Evolutionary conservation across 2,113 vertebrate species (phyloP).

Genomic region (Saguinus midas): DNA sequence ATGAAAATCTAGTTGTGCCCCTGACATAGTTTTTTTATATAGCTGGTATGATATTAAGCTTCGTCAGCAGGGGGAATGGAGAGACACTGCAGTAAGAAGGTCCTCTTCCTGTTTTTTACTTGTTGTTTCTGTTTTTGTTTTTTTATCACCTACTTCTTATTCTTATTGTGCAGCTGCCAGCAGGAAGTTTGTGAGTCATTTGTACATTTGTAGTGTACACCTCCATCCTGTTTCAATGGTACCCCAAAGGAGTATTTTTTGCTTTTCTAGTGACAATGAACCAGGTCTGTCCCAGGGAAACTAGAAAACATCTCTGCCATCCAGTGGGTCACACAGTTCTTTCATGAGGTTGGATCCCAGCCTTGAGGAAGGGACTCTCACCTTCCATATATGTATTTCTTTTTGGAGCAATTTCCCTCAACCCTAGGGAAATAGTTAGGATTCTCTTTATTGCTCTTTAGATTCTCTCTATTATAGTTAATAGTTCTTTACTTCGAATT

Average conservation of each 20-base stretch:
- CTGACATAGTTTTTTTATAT: neutral
- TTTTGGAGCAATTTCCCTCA: neutral
- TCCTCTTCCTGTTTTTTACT: neutral
- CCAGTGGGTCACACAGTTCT: neutral
- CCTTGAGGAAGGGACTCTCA: neutral
- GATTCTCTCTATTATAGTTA: neutral
- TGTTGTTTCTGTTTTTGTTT: neutral
- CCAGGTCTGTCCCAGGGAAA: neutral
- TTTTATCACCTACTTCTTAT: neutral
- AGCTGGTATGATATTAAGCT: neutral
- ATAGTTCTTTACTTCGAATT: neutral
- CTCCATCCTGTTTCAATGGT: neutral
- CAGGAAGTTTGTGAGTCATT: neutral
- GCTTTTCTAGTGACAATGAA: neutral
- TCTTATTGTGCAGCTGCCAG: neutral
- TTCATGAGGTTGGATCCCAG: neutral
- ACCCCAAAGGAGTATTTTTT: neutral
- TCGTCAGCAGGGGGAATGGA: neutral
- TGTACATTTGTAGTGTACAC: neutral
- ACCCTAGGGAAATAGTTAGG: neutral
- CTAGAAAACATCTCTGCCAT: neutral
- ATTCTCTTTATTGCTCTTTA: neutral
- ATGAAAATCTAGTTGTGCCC: neutral
- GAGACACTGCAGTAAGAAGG: neutral
- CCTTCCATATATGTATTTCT: neutral